Base-by-base conservation (phyloP, 1,140 invertebrate genomes). In the Nephotettix cincticeps region DNA sequence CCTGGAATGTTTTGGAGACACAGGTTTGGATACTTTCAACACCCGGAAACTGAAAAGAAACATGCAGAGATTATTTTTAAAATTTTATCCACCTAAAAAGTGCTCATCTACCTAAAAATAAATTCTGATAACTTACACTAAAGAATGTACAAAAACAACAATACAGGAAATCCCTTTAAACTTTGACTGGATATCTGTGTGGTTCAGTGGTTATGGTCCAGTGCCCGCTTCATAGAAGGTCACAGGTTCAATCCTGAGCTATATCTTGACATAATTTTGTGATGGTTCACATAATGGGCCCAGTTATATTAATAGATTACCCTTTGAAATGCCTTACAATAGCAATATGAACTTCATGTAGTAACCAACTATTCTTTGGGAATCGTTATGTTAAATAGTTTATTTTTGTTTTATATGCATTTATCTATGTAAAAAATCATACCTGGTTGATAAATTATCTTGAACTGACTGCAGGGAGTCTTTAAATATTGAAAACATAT, bases 371-470 rank as follows among this genome's bases (percentile, higher is more conserved):
- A 3, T 3, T 9, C 2, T 25, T 9, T 17, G 21, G 21, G n/a
- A n/a, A 21, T 54, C 58, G n/a, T 27, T 23, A 11, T 47, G 1
- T 1, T 69, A 56, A 19, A 29, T 66, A 40, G n/a, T 11, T 28
- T 36, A 1, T 3, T 32, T 23, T 23, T 30, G 3, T 63, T 2
- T n/a, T n/a, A 13, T 9, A 66, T 32, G 29, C 17, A 66, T 21
- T 13, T 36, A 14, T 11, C 0, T 13, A 13, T 28, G 0, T 40
- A 29, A 14, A n/a, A 65, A 23, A 30, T 28, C 47, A 61, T 71
- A 73, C 72, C 72, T 73, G n/a, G 72, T 63, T 19, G 68, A 43
- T 28, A 73, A 28, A 36, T 69, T 63, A 66, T 73, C 72, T 67
- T 73, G 72, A 28, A 73, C 72, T 6, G 67, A 69, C 40, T 69